Base-by-base conservation (phyloP, 2,113 vertebrate genomes). In the Oceanodroma tethys region DNA sequence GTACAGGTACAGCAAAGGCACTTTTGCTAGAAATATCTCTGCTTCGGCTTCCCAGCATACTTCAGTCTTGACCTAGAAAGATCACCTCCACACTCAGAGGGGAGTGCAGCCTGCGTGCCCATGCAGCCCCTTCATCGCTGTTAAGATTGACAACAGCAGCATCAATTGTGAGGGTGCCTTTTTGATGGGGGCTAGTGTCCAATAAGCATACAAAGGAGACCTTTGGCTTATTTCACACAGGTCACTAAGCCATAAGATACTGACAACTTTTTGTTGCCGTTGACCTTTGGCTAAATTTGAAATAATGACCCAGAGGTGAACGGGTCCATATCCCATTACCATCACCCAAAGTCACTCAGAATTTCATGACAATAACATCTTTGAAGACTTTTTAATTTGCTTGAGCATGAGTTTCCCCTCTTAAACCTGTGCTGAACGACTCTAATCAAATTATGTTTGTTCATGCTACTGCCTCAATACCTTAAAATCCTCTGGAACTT, bases 381-480 rank as follows among this genome's bases (percentile, higher is more conserved):
- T 91, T 93, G 76, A 94, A 78, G 29, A 81, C 11, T 18, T 83
- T 63, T 90, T 95, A 86, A 79, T 82, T 83, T 95, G 27, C 58
- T 52, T 86, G 62, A 95, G 70, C 66, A 63, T 47, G 34, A 30
- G 23, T 92, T 96, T 96, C 67, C 53, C 55, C 27, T 87, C 82
- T 90, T 96, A 94, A 96, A 94, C 25, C 55, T 92, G 25, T 70
- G 21, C 42, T 80, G 74, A 95, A 73, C 62, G 34, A 66, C 47
- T 94, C 42, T 93, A 97, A 97, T 85, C 29, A 86, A 96, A 91
- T 82, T 48, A 43, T 42, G 36, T 81, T 90, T 67, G 16, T 88
- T 86, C 94, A 91, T 81, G 34, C 40, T 56, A 63, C 93, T 84
- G 21, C 59, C 96, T 93, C 74, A 92, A 76, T 63, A 82, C 58